Base-by-base conservation (phyloP, 2,797 vertebrate genomes). In the Phaenicophaeus curvirostris region DNA sequence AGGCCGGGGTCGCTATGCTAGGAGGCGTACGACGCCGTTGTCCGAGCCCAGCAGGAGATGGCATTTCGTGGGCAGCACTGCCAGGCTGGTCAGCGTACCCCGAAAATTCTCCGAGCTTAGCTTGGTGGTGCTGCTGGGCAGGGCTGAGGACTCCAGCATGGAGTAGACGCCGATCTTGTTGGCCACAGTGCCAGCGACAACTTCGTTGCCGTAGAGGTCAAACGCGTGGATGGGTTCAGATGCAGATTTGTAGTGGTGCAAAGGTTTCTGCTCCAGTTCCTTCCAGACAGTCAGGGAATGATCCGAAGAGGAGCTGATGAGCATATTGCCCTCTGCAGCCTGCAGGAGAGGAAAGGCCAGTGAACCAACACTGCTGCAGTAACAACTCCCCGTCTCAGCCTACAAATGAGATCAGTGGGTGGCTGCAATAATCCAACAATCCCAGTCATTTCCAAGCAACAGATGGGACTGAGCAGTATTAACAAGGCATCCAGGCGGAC, bases 31-130 rank as follows among this genome's bases (percentile, higher is more conserved):
- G 96, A 99, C 97, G 1, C 99, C 99, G 0, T 99, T 99, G 94
- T 99, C 99, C 0, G 99, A 99, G 92, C 99, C 99, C 96, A 99
- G 98, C 81, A 99, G 98, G 77, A 99, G 98, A 9, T 99, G 99
- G 96, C 99, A 98, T 97, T 99, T 99, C 3, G 98, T 99, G 91
- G 99, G 98, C 89, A 99, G 98, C 92, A 99, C 98, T 0, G 99
- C 99, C 94, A 99, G 97, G 97, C 99, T 99, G 95, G 99, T 99
- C 94, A 99, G 95, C 0, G 99, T 99, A n/a, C 99, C 99, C 5
- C 99, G 98, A 96, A 99, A 99, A 97, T 99, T 99, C 98, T 99
- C 99, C 0, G 99, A 99, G 97, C 99, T 99, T 92, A 99, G 98
- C 96, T 99, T 99, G 85, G 99, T 99, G 31, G 98, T 98, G 94